Base-by-base conservation (phyloP, 2,113 vertebrate genomes). In the Beaufortia kweichowensis region DNA sequence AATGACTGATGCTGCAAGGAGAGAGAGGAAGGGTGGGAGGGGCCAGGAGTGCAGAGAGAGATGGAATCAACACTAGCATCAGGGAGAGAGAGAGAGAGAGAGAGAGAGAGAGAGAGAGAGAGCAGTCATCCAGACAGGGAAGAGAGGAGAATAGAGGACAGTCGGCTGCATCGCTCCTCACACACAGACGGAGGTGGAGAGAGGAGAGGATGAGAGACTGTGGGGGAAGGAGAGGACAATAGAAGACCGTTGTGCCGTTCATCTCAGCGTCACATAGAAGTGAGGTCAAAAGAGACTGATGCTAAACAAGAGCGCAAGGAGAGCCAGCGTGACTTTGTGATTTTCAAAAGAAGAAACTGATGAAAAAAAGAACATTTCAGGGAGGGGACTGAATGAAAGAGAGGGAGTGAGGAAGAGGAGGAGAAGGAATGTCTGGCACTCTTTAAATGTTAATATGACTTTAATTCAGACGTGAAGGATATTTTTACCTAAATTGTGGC, bases 281-380 rank as follows among this genome's bases (percentile, higher is more conserved):
- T 86, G 84, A 83, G 82, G 81, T 76, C 77, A 81, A 84, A 89
- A 85, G 83, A 77, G 87, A 83, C 85, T 79, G 79, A 85, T 72
- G 81, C 80, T 59, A 50, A 81, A 60, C 74, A 4, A 76, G 68
- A 53, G 43, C 65, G 67, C 23, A 82, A 67, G 41, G n/a, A 61
- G 43, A 67, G 41, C 62, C 83, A 78, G 84, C 79, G 81, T 90
- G 92, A 92, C 90, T 92, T 90, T 87, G 88, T 90, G 85, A 90
- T 90, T 89, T 86, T 85, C 87, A 78, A 89, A 84, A 83, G n/a
- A 48, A 69, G 85, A 88, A 90, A 80, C 53, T 73, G 84, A 88
- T 86, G 81, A 78, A 86, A 82, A 82, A 85, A 84, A 84, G 79
- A 86, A 85, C 84, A 84, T 88, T 84, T 80, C 74, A 80, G 86